Base-by-base conservation (phyloP, 2,888 invertebrate genomes). In the Alcis repandata region DNA sequence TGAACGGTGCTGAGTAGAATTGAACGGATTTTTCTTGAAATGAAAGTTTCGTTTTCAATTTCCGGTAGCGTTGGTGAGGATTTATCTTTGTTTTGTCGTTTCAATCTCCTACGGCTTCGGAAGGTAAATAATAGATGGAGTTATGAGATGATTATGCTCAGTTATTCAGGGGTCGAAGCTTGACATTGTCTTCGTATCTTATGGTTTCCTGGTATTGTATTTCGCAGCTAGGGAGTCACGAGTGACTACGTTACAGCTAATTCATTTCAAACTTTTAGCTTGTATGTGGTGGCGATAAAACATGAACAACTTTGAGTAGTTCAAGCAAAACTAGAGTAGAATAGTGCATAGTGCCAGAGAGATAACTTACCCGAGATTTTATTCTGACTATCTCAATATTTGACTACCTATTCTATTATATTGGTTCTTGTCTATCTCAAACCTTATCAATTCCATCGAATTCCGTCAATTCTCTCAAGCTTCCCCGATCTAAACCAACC, bases 11-110 rank as follows among this genome's bases (percentile, higher is more conserved):
- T 56, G 71, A 49, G 72, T 70, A 56, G 58, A 71, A 73, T 64
- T 70, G 64, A 72, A 62, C 60, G 63, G 61, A 54, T 63, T 72
- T 72, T 69, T 68, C 63, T 68, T 70, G 43, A 63, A 67, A 68
- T 71, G 68, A 66, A 62, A 67, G 67, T 69, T 67, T 69, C 66
- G 48, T 53, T 60, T 71, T 71, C 70, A 69, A 76, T 74, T 74
- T 74, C 72, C 72, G 59, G 57, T 22, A 10, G 59, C 53, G 46
- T 49, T 49, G 45, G 59, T 59, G 67, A 36, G 59, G 53, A 64
- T 58, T 67, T 66, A 67, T 70, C 59, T 62, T 56, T 67, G 59
- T 66, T 66, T 68, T 67, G 62, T 64, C 61, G 61, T 59, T 58
- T 48, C 60, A 53, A 61, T 66, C 57, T 59, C 33, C 52, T 56